Evolutionary conservation across 2,888 invertebrate species (phyloP).

Genomic region (Agriopis aurantiaria): DNA sequence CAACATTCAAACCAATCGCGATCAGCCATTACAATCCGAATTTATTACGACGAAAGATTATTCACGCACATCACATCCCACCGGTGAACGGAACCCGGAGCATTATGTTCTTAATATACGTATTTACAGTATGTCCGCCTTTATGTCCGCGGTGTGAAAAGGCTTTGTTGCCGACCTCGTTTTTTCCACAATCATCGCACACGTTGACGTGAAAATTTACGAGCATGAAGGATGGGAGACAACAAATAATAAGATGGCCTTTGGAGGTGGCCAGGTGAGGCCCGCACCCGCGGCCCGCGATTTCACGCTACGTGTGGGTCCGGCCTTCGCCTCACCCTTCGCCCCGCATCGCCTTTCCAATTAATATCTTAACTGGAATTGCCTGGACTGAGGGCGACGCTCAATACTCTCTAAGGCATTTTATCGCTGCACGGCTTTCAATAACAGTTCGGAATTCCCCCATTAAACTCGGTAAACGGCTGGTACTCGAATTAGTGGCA

Average conservation of each 20-base stretch:
- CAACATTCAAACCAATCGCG: conserved; percentile 77
- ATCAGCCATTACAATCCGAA: conserved; percentile 81
- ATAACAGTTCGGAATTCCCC: conserved; percentile 60
- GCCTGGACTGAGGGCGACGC: conserved; percentile 61
- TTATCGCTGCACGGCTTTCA: conserved; percentile 69
- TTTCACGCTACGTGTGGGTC: conserved; percentile 85
- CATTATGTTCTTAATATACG: conserved; percentile 65
- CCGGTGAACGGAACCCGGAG: conserved; percentile 61
- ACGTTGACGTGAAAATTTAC: conserved; percentile 85
- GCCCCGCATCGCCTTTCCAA: conserved; percentile 63
- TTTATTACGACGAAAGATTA: conserved; percentile 85
- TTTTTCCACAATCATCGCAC: conserved; percentile 84
- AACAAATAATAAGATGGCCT: conserved; percentile 82
- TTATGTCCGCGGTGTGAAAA: conserved; percentile 81
- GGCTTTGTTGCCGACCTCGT: conserved; percentile 79
- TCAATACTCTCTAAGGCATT: conserved; percentile 52
- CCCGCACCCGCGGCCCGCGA: conserved; percentile 78
- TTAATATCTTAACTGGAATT: conserved; percentile 82
- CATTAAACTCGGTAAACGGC: conserved; percentile 57
- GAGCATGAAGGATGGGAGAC: conserved; percentile 84
- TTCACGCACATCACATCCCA: conserved; percentile 78
- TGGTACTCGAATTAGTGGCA: conserved; percentile 43
- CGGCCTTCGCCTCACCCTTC: conserved; percentile 48
- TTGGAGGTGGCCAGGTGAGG: conserved; percentile 75
- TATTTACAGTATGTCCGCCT: conserved; percentile 69